Evolutionary conservation across 2,113 vertebrate species (phyloP).

Genomic region (Oplegnathus fasciatus): DNA sequence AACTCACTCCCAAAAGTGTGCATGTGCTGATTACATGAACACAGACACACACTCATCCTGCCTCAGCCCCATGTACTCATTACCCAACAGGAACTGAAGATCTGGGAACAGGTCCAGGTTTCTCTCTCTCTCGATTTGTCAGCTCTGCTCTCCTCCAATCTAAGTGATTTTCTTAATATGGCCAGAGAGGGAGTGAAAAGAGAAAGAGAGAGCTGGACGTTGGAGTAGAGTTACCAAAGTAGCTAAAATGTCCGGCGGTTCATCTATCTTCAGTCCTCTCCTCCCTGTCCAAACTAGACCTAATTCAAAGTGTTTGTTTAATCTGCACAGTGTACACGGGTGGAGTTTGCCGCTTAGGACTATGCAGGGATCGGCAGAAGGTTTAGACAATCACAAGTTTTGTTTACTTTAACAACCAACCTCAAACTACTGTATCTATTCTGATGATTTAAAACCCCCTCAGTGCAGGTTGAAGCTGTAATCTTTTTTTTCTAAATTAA

Average conservation of each 20-base stretch:
- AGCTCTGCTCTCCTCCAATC: slow-evolving; percentile 40
- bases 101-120: slow-evolving; percentile 60
- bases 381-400: slow-evolving; percentile 12
- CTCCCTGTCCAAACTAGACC: slow-evolving; percentile 25
- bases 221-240: slow-evolving; percentile 18
- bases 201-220: neutral
- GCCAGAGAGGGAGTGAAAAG: slow-evolving; percentile 53
- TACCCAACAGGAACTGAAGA: slow-evolving; percentile 69
- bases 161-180: slow-evolving; percentile 71
- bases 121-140: slow-evolving; percentile 29
- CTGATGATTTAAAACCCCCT: neutral
- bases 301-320: slow-evolving; percentile 56
- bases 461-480: neutral
- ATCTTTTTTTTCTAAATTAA: neutral
- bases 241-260: slow-evolving; percentile 9
- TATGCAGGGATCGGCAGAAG: neutral
- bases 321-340: neutral
- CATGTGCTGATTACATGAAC: slow-evolving; percentile 34
- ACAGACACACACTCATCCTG: slow-evolving; percentile 5
- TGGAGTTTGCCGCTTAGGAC: neutral
- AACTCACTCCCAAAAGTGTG: slow-evolving; percentile 16
- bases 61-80: slow-evolving; percentile 39
- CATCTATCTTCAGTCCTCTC: slow-evolving; percentile 19
- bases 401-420: slow-evolving; percentile 20
- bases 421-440: slow-evolving; percentile 1